Percentiles rank a stretch among this genome's conserved stretches.
phyloP scores from a whole-genome alignment of 2,113 vertebrate species.

The Protobothrops flavoviridis region DNA sequence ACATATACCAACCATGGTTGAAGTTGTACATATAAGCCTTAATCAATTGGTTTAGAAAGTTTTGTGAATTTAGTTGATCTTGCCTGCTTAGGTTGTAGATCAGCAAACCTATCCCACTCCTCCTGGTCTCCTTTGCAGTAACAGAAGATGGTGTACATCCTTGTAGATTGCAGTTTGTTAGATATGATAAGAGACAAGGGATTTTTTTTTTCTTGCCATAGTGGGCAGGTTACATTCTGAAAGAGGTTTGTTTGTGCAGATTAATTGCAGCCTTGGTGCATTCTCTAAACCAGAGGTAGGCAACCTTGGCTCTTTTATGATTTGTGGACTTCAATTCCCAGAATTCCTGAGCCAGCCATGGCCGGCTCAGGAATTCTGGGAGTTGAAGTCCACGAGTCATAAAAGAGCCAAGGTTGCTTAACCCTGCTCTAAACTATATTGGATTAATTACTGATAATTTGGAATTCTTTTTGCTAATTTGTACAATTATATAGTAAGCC shows the following conservation, averaged over 20 bases:
- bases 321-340: too few relatives aligned
- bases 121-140: neutral
- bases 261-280: neutral
- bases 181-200: neutral
- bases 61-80: neutral
- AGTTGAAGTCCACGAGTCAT: too few relatives aligned
- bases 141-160: neutral
- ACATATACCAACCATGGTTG: neutral
- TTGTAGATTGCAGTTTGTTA: neutral
- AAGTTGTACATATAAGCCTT: neutral
- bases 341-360: too few relatives aligned
- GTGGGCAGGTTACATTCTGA: neutral
- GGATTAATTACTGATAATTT: neutral
- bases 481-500: neutral
- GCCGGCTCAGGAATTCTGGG: too few relatives aligned
- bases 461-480: neutral
- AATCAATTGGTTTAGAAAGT: neutral
- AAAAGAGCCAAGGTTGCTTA: too few relatives aligned
- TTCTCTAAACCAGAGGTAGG: too few relatives aligned
- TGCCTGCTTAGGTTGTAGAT: neutral
- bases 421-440: neutral
- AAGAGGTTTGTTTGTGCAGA: neutral
- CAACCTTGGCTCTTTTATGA: too few relatives aligned
- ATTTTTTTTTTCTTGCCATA: neutral
- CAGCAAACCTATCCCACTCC: too few relatives aligned